Base-by-base conservation (phyloP, 2,797 vertebrate genomes). In the Acanthurus lineatus region DNA sequence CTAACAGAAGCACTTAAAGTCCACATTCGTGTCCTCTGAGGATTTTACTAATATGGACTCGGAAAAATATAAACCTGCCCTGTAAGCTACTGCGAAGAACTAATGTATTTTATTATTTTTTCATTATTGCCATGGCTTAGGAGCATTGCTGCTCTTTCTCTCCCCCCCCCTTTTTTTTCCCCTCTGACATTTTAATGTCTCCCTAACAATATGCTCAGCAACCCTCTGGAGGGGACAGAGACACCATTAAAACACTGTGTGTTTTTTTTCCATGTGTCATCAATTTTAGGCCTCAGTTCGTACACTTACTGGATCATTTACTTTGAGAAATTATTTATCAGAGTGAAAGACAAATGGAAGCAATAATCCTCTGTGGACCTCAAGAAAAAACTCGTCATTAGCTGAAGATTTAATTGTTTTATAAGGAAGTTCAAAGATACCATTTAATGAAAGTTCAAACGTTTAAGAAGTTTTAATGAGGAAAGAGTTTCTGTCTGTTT, bases 161-260 rank as follows among this genome's bases (percentile, higher is more conserved):
- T 4, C 25, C 25, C 28, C 28, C 25, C 25, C 25, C 2, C 3
- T 32, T 32, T 32, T 42, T 53, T 12, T 20, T 49, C 51, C 67
- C 52, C 53, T 42, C 60, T 85, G 85, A 89, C 83, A 83, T 88
- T 83, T 90, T 73, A 88, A 88, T 81, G 19, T 73, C 79, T 73
- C 69, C 53, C 74, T 86, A 88, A 86, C 86, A 87, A 86, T 49
- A 81, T 4, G 5, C 28, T 32, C 61, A 64, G 51, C 64, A 32
- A 61, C 11, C 22, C 70, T 72, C 65, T 57, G 74, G 57, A 79
- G 76, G 73, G 53, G 76, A 83, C 59, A 66, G 64, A 75, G 60
- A 61, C 64, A 61, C 75, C 38, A 72, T 76, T 77, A 77, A 75
- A 78, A 56, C 57, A 42, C 9, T 32, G 28, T 4, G 28, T 32